A percentile compares a stretch with the other conserved stretches of the same genome.
These are phyloP conservation scores for Hyles euphorbiae DNA, from an alignment of 1,140 invertebrate genomes.

Conservation along the genomic window DNA sequence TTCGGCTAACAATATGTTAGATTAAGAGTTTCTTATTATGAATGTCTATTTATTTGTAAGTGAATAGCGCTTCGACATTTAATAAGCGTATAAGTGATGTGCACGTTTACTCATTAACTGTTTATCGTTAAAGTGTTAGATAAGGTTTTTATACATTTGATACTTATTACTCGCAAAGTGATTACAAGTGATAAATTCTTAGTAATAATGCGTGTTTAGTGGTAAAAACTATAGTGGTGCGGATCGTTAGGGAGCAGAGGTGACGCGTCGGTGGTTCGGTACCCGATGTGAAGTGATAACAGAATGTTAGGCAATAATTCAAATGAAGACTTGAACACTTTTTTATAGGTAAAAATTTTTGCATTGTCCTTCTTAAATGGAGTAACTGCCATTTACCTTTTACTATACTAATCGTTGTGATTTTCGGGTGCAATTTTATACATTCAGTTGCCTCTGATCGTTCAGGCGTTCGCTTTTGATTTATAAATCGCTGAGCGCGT, in stretches of 20 bases:
- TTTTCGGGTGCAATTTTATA: conserved; percentile 9
- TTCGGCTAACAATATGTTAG: conserved; percentile 56
- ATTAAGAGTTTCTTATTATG: conserved; percentile 63
- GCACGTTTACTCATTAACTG: conserved; percentile 67
- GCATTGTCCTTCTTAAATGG: conserved; percentile 60
- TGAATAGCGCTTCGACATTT: conserved; percentile 56
- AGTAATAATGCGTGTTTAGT: conserved; percentile 64
- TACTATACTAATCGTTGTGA: conserved; percentile 43
- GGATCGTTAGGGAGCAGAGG: conserved; percentile 45
- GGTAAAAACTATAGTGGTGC: conserved; percentile 62
- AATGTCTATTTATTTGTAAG: conserved; percentile 71
- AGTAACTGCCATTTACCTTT: conserved; percentile 67
- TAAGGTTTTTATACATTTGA: conserved; percentile 75
- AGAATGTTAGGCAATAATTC: conserved; percentile 49
- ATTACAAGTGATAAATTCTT: conserved; percentile 72
- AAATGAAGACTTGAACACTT: conserved; percentile 67
- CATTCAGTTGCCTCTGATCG: too few relatives aligned
- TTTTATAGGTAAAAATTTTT: conserved; percentile 70
- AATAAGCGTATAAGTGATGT: conserved; percentile 63
- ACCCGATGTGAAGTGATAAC: conserved; percentile 7
- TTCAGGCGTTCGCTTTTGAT: too few relatives aligned
- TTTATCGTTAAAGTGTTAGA: conserved; percentile 62
- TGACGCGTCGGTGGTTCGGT: background rate
- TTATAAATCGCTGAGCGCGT: too few relatives aligned
- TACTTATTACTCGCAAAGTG: conserved; percentile 73